These are phyloP conservation scores for Tetranychus piercei DNA, from an alignment of 2,888 invertebrate genomes.

Conservation along the genomic window DNA sequence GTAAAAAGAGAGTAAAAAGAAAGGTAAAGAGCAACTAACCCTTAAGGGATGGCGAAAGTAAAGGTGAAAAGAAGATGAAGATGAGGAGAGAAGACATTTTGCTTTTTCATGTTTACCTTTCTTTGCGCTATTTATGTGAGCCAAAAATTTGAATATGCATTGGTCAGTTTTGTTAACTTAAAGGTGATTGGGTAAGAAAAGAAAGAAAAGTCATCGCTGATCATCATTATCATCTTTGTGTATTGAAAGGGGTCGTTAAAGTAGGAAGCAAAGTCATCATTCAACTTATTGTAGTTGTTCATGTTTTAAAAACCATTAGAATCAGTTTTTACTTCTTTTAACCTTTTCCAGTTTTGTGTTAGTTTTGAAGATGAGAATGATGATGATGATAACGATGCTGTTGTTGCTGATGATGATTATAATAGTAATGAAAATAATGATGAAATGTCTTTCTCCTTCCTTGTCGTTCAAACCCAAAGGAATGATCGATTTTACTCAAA, in stretches of 20 bases:
- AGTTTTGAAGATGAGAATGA: background rate
- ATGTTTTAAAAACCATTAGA: background rate
- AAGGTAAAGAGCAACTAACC: background rate
- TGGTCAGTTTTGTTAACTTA: no score
- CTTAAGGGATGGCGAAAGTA: background rate
- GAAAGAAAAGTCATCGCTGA: no score
- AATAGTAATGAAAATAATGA: background rate
- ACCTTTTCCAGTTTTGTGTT: background rate
- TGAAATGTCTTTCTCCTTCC: background rate
- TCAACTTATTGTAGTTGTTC: background rate
- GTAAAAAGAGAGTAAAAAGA: background rate
- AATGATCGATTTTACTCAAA: constrained; percentile 1
- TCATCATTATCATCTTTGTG: no score
- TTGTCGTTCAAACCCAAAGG: background rate
- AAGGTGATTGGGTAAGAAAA: no score
- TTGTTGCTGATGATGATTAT: background rate
- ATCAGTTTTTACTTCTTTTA: background rate
- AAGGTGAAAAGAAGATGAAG: background rate
- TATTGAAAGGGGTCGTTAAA: background rate
- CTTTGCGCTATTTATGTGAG: background rate
- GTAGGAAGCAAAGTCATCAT: background rate
- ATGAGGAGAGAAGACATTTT: background rate
- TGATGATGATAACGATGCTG: background rate
- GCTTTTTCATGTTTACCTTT: background rate
- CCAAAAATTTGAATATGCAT: background rate